Evolutionary conservation across 2,888 invertebrate genomes (phyloP), one percentile per base, ranked within the genome.

Genomic region (Cryptophagus acutangulus): DNA sequence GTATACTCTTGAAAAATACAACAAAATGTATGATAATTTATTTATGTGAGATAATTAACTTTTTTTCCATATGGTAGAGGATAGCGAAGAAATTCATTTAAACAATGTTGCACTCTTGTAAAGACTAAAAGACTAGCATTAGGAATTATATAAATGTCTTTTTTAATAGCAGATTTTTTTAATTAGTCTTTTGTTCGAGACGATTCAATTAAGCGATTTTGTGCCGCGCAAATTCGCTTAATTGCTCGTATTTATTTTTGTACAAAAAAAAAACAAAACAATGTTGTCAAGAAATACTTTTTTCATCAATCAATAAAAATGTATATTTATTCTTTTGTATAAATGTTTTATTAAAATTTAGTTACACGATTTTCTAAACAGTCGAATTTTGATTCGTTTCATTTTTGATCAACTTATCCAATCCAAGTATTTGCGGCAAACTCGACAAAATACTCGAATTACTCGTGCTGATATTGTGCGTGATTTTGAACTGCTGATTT

Each of bases 51-150:
- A 36, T 40, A 52, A 52, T 43, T 48, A 52, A 15, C 38, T 26
- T 6, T 49, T 49, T 52, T 55, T 55, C 59, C 48, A 49, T 53
- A 53, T 48, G 52, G 57, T 54, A 57, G 25, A 36, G 36, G 43
- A 36, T n/a, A 35, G 35, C 2, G 45, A 45, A 29, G 29, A 42
- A 42, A 49, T 45, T 41, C 36, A 49, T 59, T 55, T 50, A 55
- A 57, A 58, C 53, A 61, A 54, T 61, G 62, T 64, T 61, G 62
- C 63, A 63, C 62, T 48, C 46, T 52, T 63, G 62, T 62, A 62
- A 62, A 65, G 59, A 61, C 58, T 62, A 61, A 55, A 52, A 52
- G 9, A 26, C 3, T 26, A 26, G 20, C 58, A 56, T 44, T 58
- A 61, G 58, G 52, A 48, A 52, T 57, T 50, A 51, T 52, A 56